A percentile compares a stretch with the other conserved stretches of the same genome.
Evolutionary conservation across 2,888 invertebrate genomes (phyloP).

Genomic region (Adineta ricciae): DNA sequence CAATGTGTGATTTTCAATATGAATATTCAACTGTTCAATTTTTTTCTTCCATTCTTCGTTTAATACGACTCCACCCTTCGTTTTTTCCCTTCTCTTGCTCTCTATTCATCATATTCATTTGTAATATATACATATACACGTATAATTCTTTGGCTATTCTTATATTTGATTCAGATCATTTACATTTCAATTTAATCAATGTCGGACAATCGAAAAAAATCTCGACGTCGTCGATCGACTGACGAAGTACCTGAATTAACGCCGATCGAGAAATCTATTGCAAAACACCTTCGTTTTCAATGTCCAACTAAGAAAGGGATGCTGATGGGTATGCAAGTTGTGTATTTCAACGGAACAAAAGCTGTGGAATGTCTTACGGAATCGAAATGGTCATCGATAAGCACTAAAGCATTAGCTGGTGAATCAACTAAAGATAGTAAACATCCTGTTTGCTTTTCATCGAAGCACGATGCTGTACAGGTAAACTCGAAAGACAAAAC

Average conservation of each 20-base stretch:
- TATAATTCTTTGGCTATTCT: background rate
- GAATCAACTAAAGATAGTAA: background rate
- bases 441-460: slow-evolving; percentile 3
- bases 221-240: background rate
- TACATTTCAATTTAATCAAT: slow-evolving; percentile 8
- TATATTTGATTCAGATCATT: background rate
- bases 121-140: background rate
- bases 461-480: slow-evolving; percentile 1
- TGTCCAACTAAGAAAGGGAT: slow-evolving; percentile 88
- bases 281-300: slow-evolving; percentile 84
- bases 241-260: slow-evolving; percentile 42
- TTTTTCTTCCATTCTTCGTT: background rate
- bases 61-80: background rate
- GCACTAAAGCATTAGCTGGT: slow-evolving; percentile 17
- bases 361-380: slow-evolving; percentile 35
- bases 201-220: slow-evolving; percentile 22
- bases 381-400: slow-evolving; percentile 32
- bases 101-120: background rate
- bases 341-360: slow-evolving; percentile 75
- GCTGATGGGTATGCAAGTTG: slow-evolving; percentile 86
- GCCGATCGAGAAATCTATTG: slow-evolving; percentile 81
- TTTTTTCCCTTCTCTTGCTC: background rate
- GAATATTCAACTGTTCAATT: background rate
- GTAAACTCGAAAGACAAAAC: too few species aligned
- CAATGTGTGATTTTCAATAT: slow-evolving; percentile 13